Evolutionary conservation across 1,140 invertebrate genomes (phyloP).

Genomic region (Uloborus diversus): DNA sequence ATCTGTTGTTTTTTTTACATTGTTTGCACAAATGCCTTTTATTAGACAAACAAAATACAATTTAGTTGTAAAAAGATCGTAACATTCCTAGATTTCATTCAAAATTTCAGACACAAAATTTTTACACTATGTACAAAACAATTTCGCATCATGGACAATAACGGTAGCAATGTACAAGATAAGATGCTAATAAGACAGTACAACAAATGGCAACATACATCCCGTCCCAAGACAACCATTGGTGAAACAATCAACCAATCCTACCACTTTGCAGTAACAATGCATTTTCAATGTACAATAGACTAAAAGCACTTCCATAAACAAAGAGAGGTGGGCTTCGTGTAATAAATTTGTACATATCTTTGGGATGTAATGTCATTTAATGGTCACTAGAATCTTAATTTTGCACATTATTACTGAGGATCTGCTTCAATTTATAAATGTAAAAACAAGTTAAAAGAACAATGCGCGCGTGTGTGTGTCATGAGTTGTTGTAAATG

Average conservation of each 20-base stretch:
- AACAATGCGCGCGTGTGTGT: too few species aligned
- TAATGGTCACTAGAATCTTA: neutral
- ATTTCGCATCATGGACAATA: conserved; percentile 25
- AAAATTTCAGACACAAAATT: conserved; percentile 24
- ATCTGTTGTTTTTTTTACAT: conserved; percentile 42
- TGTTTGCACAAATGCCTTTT: conserved; percentile 30
- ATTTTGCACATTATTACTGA: neutral
- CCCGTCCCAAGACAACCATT: conserved; percentile 6
- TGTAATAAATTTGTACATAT: conserved; percentile 43
- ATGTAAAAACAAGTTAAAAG: too few species aligned
- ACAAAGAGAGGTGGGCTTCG: conserved; percentile 20
- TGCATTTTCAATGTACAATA: neutral
- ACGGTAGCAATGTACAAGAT: conserved; percentile 48
- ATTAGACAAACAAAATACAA: conserved; percentile 49
- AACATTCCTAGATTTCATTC: conserved; percentile 39
- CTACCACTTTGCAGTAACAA: conserved; percentile 1
- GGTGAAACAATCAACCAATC: conserved; percentile 12
- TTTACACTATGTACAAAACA: conserved; percentile 46
- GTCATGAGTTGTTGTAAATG: too few species aligned
- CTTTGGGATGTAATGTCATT: neutral
- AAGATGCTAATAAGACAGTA: conserved; percentile 30
- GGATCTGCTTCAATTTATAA: neutral
- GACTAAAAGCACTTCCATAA: conserved; percentile 4
- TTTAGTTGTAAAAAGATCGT: conserved; percentile 45
- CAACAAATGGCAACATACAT: conserved; percentile 49